Evolutionary conservation across 2,888 invertebrate genomes (phyloP).

Genomic region (Xestia xanthographa): DNA sequence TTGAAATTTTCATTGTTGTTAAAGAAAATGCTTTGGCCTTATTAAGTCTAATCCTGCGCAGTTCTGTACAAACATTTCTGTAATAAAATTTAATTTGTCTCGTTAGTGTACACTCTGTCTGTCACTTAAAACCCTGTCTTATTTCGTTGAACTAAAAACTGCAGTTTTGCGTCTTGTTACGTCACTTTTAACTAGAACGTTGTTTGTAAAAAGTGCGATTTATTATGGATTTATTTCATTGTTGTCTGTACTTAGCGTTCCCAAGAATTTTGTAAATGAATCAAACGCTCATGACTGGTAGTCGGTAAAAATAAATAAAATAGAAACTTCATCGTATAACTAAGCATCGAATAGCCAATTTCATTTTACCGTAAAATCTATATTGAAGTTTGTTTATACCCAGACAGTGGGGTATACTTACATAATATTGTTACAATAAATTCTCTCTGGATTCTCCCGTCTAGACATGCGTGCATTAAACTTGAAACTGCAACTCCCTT

Average conservation of each 20-base stretch:
- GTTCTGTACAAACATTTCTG: constrained; percentile 23
- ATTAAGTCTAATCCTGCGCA: constrained; percentile 38
- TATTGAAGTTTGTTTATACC: constrained; percentile 43
- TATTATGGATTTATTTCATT: constrained; percentile 62
- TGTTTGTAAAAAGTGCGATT: constrained; percentile 46
- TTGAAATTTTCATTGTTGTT: constrained; percentile 46
- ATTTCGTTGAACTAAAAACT: constrained; percentile 39
- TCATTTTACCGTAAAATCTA: constrained; percentile 38
- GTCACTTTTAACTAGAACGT: constrained; percentile 44
- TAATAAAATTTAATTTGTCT: constrained; percentile 44
- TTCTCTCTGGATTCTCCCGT: constrained; percentile 63
- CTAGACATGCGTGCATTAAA: constrained; percentile 80
- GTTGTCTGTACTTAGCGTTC: constrained; percentile 57
- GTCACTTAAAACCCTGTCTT: constrained; percentile 26
- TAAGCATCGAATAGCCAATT: constrained; percentile 42
- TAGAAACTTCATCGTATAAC: constrained; percentile 19
- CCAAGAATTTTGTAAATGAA: constrained; percentile 54
- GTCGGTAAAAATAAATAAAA: constrained; percentile 24
- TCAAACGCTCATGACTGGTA: constrained; percentile 48
- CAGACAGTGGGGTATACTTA: constrained; percentile 44
- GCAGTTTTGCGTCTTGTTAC: constrained; percentile 40
- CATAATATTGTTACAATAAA: constrained; percentile 65
- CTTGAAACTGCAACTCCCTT: constrained; percentile 61
- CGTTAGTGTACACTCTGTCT: constrained; percentile 29
- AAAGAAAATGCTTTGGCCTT: constrained; percentile 40